These are phyloP conservation scores for Apamea monoglypha DNA, from an alignment of 2,888 invertebrate genomes.

Conservation along the genomic window DNA sequence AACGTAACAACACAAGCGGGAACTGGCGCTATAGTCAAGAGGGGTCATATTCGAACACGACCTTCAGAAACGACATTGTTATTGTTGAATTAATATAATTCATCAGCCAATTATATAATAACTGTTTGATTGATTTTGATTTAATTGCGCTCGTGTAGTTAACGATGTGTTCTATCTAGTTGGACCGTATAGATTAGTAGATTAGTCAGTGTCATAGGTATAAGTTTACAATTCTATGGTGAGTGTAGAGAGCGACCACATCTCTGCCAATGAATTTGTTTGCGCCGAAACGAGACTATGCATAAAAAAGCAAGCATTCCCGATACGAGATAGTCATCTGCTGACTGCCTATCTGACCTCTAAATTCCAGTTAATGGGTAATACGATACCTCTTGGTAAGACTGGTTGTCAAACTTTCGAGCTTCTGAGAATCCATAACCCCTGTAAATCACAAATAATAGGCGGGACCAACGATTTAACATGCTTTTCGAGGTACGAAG, in stretches of 20 bases:
- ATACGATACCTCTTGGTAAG: background rate
- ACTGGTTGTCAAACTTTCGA: background rate
- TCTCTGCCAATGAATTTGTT: background rate
- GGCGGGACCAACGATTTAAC: background rate
- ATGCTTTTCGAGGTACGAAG: background rate
- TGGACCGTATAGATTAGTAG: background rate
- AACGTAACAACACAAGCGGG: too few relatives aligned
- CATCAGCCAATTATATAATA: conserved; percentile 44
- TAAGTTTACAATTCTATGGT: too few relatives aligned
- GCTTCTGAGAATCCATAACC: background rate
- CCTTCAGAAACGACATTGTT: conserved; percentile 22
- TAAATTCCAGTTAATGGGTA: background rate
- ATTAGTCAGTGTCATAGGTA: background rate
- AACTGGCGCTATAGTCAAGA: background rate
- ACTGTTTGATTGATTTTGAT: conserved; percentile 37
- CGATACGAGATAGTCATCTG: background rate
- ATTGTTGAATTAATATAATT: conserved; percentile 44
- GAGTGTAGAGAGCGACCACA: background rate
- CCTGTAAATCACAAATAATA: background rate
- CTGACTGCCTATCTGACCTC: background rate
- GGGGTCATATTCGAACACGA: conserved; percentile 9
- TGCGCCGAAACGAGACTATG: background rate
- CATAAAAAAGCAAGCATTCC: background rate
- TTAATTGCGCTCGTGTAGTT: conserved; percentile 26
- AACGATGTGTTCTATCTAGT: background rate